Base-by-base conservation (phyloP, 2,888 invertebrate genomes). In the Platycheirus albimanus region DNA sequence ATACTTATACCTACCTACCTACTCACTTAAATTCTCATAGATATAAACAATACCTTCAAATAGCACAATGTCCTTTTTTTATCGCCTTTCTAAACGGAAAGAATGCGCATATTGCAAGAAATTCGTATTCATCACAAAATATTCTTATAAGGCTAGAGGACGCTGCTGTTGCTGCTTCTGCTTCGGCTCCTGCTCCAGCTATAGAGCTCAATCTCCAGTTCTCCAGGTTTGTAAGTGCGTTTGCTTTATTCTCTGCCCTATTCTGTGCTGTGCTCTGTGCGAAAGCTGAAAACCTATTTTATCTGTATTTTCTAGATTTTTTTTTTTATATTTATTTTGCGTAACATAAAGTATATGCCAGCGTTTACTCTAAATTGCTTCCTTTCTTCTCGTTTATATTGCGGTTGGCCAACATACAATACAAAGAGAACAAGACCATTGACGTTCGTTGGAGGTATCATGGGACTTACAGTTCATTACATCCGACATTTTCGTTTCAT, bases 11-110 rank as follows among this genome's bases (percentile, higher is more conserved):
- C 38, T 33, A 33, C 6, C 6, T 24, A 6, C 36, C 13, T 52
- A 28, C 28, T 43, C 41, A 30, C 19, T 52, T 45, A 61, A 61
- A 61, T 41, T 58, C 58, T 28, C 41, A 11, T 24, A 38, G 38
- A 36, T 49, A 28, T 49, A 61, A 71, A 71, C 41, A 61, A 41
- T 51, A 28, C 71, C 41, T 51, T 61, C 19, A 52, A 61, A 71
- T 43, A 28, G 49, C 61, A 51, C 71, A 61, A 61, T 71, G 71
- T 71, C 71, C 71, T 71, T 71, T 51, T 69, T 71, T 71, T 71
- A 70, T 70, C 41, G 61, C 41, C 30, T 61, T 61, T 71, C 30
- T 45, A 69, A 71, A 43, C 30, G 30, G 8, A 71, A 71, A 49
- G 61, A 51, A 56, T 69, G 69, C 43, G 54, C 43, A 69, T 33